Conservation (phyloP, 2,888 invertebrate species). For the Acleris holmiana region DNA sequence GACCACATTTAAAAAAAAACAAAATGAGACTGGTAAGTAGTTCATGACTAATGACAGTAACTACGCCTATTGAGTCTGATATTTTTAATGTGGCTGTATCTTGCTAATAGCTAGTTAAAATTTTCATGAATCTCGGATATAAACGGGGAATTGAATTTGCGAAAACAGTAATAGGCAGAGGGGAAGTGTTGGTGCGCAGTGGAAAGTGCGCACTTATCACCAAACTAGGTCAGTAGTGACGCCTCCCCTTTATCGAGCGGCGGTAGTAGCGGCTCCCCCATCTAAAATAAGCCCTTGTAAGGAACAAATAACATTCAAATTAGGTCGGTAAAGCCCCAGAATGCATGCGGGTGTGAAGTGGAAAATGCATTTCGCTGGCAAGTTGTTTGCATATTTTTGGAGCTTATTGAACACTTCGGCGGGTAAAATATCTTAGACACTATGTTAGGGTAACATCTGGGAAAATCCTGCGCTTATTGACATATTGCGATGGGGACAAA, state of each 20-base stretch:
- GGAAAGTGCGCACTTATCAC: conserved; percentile 79
- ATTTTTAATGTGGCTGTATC: not conserved
- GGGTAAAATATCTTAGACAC: not conserved
- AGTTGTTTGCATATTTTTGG: conserved; percentile 63
- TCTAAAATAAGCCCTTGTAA: conserved; percentile 67
- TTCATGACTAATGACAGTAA: not conserved
- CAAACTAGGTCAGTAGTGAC: conserved; percentile 83
- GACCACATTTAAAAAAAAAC: conserved; percentile 49
- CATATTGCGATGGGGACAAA: not conserved
- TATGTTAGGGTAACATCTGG: not conserved
- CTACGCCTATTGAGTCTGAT: not conserved
- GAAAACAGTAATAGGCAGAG: conserved; percentile 71
- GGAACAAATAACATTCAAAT: conserved; percentile 60
- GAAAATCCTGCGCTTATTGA: not conserved
- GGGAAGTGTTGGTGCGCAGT: conserved; percentile 78
- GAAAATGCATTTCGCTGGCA: conserved; percentile 66
- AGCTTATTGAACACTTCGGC: conserved; percentile 44
- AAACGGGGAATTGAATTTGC: conserved; percentile 51
- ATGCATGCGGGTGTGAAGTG: conserved; percentile 60
- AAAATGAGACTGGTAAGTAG: conserved; percentile 79
- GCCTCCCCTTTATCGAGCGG: conserved; percentile 83
- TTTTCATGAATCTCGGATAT: conserved; percentile 35
- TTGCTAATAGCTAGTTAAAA: conserved; percentile 10
- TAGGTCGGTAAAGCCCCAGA: conserved; percentile 46
- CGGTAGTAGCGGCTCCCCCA: conserved; percentile 52